Conservation (phyloP, 2,888 invertebrate genomes). For the Steinernema scapterisci region DNA sequence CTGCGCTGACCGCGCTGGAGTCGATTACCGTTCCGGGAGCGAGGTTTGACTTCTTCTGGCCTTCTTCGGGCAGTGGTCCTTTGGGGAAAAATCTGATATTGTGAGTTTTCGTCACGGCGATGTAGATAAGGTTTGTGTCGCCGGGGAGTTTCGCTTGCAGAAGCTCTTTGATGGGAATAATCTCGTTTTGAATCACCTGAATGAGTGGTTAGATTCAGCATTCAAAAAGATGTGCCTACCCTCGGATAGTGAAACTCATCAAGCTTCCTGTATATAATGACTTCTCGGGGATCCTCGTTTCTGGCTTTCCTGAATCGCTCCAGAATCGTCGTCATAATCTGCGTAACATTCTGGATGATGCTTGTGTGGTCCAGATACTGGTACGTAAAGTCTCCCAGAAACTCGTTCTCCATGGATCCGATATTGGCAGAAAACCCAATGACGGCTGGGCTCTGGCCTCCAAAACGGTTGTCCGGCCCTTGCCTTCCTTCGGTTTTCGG, state of each 20-base stretch:
- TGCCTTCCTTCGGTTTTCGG: not conserved
- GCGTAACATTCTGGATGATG: not conserved
- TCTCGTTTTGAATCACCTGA: no score
- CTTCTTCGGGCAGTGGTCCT: not conserved
- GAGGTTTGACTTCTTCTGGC: not conserved
- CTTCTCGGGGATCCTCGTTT: not conserved
- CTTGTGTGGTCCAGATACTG: not conserved
- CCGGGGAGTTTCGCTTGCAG: not conserved
- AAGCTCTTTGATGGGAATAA: no score
- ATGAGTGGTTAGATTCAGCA: no score
- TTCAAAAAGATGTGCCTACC: not conserved
- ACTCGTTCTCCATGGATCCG: not conserved
- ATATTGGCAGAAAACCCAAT: not conserved
- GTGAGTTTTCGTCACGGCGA: not conserved
- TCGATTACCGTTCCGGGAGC: conserved; percentile 15
- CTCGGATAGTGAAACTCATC: not conserved
- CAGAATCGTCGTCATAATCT: not conserved
- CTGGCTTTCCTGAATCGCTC: not conserved
- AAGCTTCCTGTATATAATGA: conserved; percentile 1
- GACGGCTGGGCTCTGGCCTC: not conserved
- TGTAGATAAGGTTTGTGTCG: not conserved
- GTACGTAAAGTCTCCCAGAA: not conserved
- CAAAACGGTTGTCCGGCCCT: not conserved
- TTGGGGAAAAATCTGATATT: conserved; percentile 2
- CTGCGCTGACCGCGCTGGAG: not conserved